Evolutionary conservation across 1,140 invertebrate genomes (phyloP).

Genomic region (Anthonomus grandis): DNA sequence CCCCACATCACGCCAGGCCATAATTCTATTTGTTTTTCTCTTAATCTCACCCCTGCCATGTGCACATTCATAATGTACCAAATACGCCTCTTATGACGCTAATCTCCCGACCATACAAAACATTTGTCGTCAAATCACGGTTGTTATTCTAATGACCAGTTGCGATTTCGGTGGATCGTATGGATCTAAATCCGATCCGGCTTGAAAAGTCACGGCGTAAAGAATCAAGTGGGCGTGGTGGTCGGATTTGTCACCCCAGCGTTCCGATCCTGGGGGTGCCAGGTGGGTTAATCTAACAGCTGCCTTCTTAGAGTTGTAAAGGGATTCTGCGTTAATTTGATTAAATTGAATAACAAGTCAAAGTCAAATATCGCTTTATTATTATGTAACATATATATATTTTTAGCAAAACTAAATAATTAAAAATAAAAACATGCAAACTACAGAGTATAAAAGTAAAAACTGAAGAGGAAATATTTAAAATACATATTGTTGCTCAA

Average conservation of each 20-base stretch:
- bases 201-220: conserved; percentile 50
- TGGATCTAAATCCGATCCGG: conserved; percentile 45
- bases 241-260: conserved; percentile 47
- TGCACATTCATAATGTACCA: too few relatives aligned
- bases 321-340: too few relatives aligned
- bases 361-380: too few relatives aligned
- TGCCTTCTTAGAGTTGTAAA: too few relatives aligned
- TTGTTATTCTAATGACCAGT: conserved; percentile 27
- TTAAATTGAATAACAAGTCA: too few relatives aligned
- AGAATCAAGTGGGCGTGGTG: conserved; percentile 50
- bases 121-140: conserved; percentile 22
- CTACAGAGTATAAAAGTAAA: too few relatives aligned
- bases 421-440: too few relatives aligned
- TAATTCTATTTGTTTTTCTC: background rate
- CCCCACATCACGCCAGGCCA: too few relatives aligned
- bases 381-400: too few relatives aligned
- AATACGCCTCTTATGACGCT: conserved; percentile 5
- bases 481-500: too few relatives aligned
- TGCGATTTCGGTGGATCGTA: conserved; percentile 9
- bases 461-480: too few relatives aligned
- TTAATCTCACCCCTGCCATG: conserved; percentile 2
- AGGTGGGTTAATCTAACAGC: conserved; percentile 38
- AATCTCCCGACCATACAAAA: conserved; percentile 18
- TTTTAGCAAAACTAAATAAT: too few relatives aligned
- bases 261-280: conserved; percentile 33